These are phyloP conservation scores for Hapalemur alaotrensis DNA, from an alignment of 2,797 vertebrate genomes.

Conservation along the genomic window DNA sequence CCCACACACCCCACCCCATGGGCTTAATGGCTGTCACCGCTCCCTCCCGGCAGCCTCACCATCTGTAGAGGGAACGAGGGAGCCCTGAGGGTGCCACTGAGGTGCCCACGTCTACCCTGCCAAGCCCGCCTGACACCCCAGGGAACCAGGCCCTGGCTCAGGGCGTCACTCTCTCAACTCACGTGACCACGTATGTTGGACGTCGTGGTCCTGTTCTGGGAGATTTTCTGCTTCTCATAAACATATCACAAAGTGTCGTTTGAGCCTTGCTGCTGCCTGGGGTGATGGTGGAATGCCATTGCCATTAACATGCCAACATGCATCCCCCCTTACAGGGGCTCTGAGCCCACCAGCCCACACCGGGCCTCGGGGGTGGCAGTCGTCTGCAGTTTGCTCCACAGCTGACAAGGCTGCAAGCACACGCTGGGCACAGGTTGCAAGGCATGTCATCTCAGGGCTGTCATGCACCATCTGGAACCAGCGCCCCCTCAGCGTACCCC, in stretches of 20 bases:
- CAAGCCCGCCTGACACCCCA: rapidly evolving
- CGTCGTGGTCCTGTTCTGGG: neutral
- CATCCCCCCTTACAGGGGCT: neutral
- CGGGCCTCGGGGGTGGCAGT: no score
- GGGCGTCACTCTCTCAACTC: no score
- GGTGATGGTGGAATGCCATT: neutral
- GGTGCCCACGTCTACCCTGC: neutral
- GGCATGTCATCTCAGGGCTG: neutral
- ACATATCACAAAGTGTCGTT: neutral
- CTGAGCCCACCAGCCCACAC: neutral
- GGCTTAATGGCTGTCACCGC: neutral
- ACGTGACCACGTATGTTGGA: neutral
- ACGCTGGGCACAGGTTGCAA: neutral
- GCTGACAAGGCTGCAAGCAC: neutral
- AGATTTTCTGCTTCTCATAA: neutral
- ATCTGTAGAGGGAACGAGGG: neutral
- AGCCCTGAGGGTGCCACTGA: neutral
- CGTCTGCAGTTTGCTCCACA: neutral
- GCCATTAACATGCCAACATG: rapidly evolving
- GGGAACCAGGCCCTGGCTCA: neutral
- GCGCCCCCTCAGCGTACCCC: rapidly evolving
- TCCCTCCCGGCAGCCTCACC: rapidly evolving
- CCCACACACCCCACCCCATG: neutral
- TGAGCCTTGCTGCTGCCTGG: neutral
- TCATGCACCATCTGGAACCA: neutral